Conservation (phyloP, 2,888 invertebrate species). For the Anticlea derivata region DNA sequence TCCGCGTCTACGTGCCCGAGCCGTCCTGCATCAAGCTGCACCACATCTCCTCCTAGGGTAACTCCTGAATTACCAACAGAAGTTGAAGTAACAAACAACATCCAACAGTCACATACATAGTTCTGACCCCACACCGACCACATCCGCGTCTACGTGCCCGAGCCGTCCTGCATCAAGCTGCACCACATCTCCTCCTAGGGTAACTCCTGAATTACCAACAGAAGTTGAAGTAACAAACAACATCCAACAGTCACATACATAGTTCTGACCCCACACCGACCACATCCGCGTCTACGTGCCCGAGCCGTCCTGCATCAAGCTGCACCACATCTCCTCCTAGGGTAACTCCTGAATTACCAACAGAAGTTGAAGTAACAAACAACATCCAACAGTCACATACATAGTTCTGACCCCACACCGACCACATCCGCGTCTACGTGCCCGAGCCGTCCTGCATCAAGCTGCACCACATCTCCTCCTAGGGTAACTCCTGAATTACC, state of each 20-base stretch:
- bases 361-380: no score
- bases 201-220: no score
- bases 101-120: no score
- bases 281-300: conserved; percentile 23
- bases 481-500: no score
- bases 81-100: no score
- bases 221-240: no score
- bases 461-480: not conserved
- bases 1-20: conserved; percentile 17
- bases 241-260: no score
- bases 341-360: no score
- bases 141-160: conserved; percentile 19
- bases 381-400: no score
- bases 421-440: conserved; percentile 20
- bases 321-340: not conserved
- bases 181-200: not conserved
- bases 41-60: not conserved
- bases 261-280: conserved; percentile 35
- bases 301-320: not conserved
- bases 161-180: conserved; percentile 1
- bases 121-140: conserved; percentile 35
- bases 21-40: conserved; percentile 2
- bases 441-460: conserved; percentile 6
- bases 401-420: conserved; percentile 37
- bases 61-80: no score